These are phyloP conservation scores for Andricus grossulariae DNA, from an alignment of 1,140 invertebrate species.

Conservation along the genomic window DNA sequence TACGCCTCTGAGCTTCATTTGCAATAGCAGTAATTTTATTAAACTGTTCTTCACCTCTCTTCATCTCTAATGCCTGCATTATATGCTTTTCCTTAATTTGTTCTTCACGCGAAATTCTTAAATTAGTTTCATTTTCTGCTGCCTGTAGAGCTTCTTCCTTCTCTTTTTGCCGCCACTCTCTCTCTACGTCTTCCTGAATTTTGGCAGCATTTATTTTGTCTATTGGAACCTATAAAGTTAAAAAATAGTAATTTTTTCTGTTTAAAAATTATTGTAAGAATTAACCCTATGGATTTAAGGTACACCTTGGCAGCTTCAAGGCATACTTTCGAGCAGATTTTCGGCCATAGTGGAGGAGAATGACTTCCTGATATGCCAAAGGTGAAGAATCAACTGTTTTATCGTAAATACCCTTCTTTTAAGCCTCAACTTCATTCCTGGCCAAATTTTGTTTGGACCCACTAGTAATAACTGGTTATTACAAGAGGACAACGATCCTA, in stretches of 20 bases:
- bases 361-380: too few species aligned
- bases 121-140: constrained; percentile 72
- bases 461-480: too few species aligned
- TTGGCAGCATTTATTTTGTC: constrained; percentile 77
- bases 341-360: too few species aligned
- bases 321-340: too few species aligned
- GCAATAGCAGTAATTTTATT: constrained; percentile 74
- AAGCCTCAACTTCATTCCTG: too few species aligned
- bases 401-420: too few species aligned
- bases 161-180: constrained; percentile 76
- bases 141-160: constrained; percentile 74
- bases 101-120: constrained; percentile 69
- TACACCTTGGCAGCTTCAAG: too few species aligned
- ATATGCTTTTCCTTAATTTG: constrained; percentile 76
- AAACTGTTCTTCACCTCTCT: constrained; percentile 79
- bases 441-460: too few species aligned
- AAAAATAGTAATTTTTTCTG: neutral
- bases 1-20: constrained; percentile 66
- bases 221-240: constrained; percentile 63
- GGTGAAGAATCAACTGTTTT: too few species aligned
- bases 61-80: constrained; percentile 78
- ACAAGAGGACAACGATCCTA: too few species aligned
- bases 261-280: too few species aligned
- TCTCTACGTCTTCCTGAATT: constrained; percentile 78
- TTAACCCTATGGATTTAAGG: too few species aligned